Conservation (phyloP, 2,797 vertebrate genomes). For the Mus spretus region DNA sequence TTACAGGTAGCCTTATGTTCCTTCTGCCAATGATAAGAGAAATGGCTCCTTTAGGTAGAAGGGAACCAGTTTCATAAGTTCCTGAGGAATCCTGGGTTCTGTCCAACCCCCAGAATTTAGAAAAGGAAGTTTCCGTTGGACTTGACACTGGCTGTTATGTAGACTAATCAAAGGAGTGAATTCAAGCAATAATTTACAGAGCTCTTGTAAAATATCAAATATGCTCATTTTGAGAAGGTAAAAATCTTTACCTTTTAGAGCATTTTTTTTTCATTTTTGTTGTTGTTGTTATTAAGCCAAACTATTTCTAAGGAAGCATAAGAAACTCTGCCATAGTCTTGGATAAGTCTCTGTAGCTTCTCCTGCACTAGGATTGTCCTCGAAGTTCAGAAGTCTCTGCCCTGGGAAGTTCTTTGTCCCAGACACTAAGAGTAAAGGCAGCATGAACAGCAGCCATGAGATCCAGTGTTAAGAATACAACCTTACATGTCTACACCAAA, state of each 20-base stretch:
- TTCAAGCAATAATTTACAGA: not conserved
- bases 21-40: not conserved
- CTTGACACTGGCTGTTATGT: not conserved
- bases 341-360: not conserved
- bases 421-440: not conserved
- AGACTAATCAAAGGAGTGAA: slow-evolving; percentile 18
- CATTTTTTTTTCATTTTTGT: not conserved
- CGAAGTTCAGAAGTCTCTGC: not conserved
- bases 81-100: not conserved
- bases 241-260: not conserved
- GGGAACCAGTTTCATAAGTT: not conserved
- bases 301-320: not conserved
- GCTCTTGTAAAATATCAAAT: slow-evolving; percentile 9
- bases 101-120: not conserved
- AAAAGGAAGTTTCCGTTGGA: not conserved
- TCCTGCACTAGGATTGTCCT: not conserved
- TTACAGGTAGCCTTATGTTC: not conserved
- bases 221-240: slow-evolving; percentile 7
- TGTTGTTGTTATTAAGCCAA: not conserved
- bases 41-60: not conserved
- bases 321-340: not conserved
- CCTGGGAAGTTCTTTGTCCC: not conserved
- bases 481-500: not conserved
- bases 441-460: too few species aligned
- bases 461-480: not conserved